A percentile compares a stretch with the other conserved stretches of the same genome.
These are phyloP conservation scores for Actinia tenebrosa DNA, from an alignment of 64 coral and sea anemone species.

Conservation along the genomic window DNA sequence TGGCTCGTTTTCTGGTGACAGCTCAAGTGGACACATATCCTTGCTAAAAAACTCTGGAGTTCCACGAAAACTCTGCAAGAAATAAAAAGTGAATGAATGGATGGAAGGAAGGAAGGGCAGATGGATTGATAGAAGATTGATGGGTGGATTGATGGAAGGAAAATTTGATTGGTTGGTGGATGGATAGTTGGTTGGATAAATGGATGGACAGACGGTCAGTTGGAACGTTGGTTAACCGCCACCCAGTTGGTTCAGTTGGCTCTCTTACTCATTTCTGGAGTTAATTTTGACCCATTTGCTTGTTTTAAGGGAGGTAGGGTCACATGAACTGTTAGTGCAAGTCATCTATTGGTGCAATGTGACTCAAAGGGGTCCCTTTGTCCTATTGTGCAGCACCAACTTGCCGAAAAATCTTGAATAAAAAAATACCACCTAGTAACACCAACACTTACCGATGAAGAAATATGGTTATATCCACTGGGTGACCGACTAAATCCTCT, in stretches of 20 bases:
- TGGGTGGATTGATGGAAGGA: background rate
- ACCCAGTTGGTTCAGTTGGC: no score
- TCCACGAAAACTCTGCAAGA: conserved; percentile 21
- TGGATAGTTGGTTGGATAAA: background rate
- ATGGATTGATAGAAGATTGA: background rate
- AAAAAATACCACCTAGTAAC: no score
- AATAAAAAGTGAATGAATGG: background rate
- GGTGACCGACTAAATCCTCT: conserved; percentile 7
- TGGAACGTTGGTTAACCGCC: background rate
- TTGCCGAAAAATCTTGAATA: no score
- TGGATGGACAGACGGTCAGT: background rate
- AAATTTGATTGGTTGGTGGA: background rate
- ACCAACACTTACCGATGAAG: conserved; percentile 43
- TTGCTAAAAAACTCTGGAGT: background rate
- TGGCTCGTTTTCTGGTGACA: background rate
- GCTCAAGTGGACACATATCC: conserved; percentile 4
- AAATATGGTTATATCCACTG: conserved; percentile 33
- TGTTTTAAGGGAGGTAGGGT: no score
- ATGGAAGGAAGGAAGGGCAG: background rate
- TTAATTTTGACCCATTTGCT: no score
- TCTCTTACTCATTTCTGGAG: no score
- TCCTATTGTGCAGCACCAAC: no score
- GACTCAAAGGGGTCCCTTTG: no score
- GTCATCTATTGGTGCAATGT: no score
- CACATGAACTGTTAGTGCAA: no score